Conservation (phyloP, 1,140 invertebrate genomes). For the Leptinotarsa texana region DNA sequence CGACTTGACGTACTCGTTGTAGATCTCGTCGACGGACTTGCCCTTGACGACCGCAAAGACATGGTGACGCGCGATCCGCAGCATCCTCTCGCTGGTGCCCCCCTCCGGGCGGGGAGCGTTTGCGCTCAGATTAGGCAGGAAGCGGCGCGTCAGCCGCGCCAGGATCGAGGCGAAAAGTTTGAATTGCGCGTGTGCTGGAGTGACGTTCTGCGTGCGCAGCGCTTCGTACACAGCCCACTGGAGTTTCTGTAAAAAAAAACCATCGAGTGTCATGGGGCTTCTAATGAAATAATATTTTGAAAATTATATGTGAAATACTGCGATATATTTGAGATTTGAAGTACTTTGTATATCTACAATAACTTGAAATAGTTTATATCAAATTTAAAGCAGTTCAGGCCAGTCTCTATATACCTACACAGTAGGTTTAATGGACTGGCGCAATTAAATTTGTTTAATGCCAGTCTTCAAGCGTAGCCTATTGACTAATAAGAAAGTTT, state of each 20-base stretch:
- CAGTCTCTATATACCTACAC: too few species aligned
- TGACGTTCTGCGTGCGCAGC: conserved; percentile 65
- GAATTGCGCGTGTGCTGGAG: conserved; percentile 66
- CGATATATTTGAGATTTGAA: too few species aligned
- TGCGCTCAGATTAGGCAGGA: conserved; percentile 51
- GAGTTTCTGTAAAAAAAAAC: conserved; percentile 63
- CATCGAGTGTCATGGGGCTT: background rate
- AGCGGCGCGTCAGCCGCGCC: conserved; percentile 58
- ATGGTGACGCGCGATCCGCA: conserved; percentile 66
- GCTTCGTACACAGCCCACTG: conserved; percentile 72
- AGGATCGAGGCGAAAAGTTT: conserved; percentile 64
- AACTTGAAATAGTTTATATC: too few species aligned
- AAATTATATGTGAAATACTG: too few species aligned
- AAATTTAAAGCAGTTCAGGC: too few species aligned
- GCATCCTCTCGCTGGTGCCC: conserved; percentile 62
- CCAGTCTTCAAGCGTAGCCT: too few species aligned
- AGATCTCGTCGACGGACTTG: conserved; percentile 62
- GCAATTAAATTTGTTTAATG: too few species aligned
- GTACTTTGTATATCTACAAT: too few species aligned
- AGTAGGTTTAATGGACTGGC: too few species aligned
- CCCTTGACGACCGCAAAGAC: conserved; percentile 65
- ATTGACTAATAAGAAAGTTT: too few species aligned
- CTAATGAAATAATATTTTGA: too few species aligned
- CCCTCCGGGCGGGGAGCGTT: conserved; percentile 55
- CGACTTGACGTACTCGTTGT: conserved; percentile 53